Conservation (phyloP, 1,140 invertebrate species). For the Dreissena polymorpha region DNA sequence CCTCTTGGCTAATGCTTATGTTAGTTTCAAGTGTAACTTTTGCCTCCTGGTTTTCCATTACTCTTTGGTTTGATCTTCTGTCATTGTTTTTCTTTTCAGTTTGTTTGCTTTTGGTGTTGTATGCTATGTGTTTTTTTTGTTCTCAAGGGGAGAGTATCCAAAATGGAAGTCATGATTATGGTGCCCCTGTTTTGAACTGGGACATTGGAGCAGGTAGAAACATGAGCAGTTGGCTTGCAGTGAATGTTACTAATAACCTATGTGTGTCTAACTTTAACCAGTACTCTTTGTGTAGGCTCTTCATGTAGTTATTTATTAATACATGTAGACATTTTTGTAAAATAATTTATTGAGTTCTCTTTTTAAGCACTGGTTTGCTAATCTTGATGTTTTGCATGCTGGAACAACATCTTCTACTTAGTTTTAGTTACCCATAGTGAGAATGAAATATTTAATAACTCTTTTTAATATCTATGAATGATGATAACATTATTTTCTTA, state of each 20-base stretch:
- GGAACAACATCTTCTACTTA: too few relatives aligned
- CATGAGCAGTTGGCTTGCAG: not conserved
- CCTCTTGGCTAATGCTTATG: too few relatives aligned
- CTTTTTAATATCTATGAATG: too few relatives aligned
- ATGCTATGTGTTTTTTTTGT: constrained; percentile 7
- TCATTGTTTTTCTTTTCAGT: constrained; percentile 20
- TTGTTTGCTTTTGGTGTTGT: constrained; percentile 12
- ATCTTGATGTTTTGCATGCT: too few relatives aligned
- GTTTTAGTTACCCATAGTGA: too few relatives aligned
- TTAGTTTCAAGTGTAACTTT: too few relatives aligned
- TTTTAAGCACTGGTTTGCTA: too few relatives aligned
- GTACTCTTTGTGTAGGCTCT: not conserved
- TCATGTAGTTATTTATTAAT: constrained; percentile 3
- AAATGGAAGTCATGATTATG: not conserved
- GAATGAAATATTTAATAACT: too few relatives aligned
- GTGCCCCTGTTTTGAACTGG: constrained; percentile 14
- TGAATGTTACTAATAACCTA: constrained; percentile 11
- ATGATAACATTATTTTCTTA: too few relatives aligned
- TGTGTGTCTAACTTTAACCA: not conserved
- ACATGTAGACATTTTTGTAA: too few relatives aligned
- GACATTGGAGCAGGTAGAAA: constrained; percentile 26
- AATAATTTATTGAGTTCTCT: too few relatives aligned
- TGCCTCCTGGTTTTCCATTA: too few relatives aligned
- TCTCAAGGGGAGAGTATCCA: constrained; percentile 7
- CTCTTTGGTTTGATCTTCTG: not conserved